A percentile compares a stretch with the other conserved stretches of the same genome.
These are phyloP conservation scores for Megatriorchis doriae DNA, from an alignment of 2,113 vertebrate genomes.

Conservation along the genomic window DNA sequence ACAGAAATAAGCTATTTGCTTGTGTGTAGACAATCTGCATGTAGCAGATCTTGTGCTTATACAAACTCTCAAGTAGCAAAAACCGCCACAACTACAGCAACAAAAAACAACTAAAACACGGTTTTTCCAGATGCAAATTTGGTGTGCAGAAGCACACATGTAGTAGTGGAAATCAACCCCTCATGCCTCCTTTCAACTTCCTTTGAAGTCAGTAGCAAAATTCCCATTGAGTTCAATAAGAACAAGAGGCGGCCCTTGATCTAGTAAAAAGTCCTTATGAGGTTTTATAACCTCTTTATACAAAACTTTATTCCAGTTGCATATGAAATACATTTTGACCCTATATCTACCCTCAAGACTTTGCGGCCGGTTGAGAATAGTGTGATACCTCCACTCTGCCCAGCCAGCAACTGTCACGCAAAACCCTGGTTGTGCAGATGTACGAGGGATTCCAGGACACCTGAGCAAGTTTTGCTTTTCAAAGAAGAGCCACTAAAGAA, in stretches of 20 bases:
- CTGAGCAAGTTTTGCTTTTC: neutral
- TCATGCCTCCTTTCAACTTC: slow-evolving; percentile 44
- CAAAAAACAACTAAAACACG: neutral
- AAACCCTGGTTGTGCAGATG: neutral
- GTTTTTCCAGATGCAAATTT: slow-evolving; percentile 43
- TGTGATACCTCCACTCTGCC: neutral
- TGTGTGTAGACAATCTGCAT: neutral
- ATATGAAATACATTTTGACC: slow-evolving; percentile 12
- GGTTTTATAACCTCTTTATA: slow-evolving; percentile 42
- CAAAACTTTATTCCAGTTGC: neutral
- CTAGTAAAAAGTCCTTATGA: slow-evolving; percentile 30
- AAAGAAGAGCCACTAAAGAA: neutral
- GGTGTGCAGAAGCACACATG: slow-evolving; percentile 30
- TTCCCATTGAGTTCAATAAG: slow-evolving; percentile 50
- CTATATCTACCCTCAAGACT: neutral
- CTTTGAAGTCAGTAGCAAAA: slow-evolving; percentile 62
- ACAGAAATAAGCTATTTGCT: neutral
- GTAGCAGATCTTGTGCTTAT: neutral
- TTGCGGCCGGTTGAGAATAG: neutral
- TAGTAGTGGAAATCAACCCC: slow-evolving; percentile 38
- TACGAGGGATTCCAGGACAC: neutral
- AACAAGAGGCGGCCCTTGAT: slow-evolving; percentile 4
- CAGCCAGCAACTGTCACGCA: neutral
- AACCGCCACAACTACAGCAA: neutral
- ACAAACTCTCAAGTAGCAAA: neutral